These are phyloP conservation scores for Brachionus angularis DNA, from an alignment of 1,140 invertebrate genomes.

Conservation along the genomic window DNA sequence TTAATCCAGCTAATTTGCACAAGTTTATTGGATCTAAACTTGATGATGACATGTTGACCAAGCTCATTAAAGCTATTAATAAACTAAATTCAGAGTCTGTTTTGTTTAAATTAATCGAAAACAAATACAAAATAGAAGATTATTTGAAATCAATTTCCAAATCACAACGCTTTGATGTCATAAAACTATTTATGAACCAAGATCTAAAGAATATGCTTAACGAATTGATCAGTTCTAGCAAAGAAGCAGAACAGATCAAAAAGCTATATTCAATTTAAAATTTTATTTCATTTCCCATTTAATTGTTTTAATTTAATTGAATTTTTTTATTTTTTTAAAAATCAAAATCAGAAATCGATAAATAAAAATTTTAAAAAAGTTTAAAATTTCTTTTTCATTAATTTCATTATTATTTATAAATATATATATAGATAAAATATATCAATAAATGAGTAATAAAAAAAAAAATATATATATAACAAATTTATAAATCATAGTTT, in stretches of 20 bases:
- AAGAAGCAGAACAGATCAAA: not conserved
- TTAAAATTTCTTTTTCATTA: too few relatives aligned
- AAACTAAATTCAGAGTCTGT: not conserved
- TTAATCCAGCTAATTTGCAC: constrained; percentile 23
- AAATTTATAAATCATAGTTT: too few relatives aligned
- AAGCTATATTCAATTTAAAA: constrained; percentile 7
- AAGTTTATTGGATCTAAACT: constrained; percentile 40
- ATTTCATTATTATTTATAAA: too few relatives aligned
- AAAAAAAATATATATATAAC: too few relatives aligned
- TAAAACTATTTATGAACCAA: constrained; percentile 29
- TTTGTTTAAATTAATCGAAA: not conserved
- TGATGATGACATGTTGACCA: constrained; percentile 41
- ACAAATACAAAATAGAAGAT: not conserved
- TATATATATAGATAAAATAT: too few relatives aligned
- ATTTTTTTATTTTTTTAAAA: too few relatives aligned
- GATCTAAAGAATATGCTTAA: constrained; percentile 2
- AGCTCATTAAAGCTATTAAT: constrained; percentile 7
- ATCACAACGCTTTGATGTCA: constrained; percentile 31
- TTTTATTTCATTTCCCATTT: not conserved
- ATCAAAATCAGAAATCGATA: too few relatives aligned
- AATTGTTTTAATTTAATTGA: not conserved
- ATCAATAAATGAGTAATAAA: too few relatives aligned
- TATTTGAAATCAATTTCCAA: constrained; percentile 27
- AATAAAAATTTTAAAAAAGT: too few relatives aligned
- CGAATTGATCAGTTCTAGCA: not conserved